Percentiles rank a stretch among this genome's conserved stretches.
Conservation (phyloP, 2,888 invertebrate species). For the Copidosoma aretas region DNA sequence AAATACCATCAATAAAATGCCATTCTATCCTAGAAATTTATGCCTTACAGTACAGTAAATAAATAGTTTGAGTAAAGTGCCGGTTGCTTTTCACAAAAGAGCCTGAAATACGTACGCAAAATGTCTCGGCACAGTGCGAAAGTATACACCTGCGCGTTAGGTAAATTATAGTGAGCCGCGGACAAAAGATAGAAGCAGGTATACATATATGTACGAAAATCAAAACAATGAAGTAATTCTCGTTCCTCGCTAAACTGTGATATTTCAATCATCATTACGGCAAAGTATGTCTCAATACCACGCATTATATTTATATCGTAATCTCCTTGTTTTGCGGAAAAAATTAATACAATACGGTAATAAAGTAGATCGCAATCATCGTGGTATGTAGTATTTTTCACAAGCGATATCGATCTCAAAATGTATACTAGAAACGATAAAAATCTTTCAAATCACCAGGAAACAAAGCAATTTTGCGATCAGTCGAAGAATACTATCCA, state of each 20-base stretch:
- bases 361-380: neutral
- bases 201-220: too few relatives aligned
- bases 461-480: neutral
- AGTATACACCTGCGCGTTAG: constrained; percentile 18
- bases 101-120: constrained; percentile 7
- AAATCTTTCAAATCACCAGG: too few relatives aligned
- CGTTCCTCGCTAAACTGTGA: neutral
- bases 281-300: constrained; percentile 5
- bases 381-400: neutral
- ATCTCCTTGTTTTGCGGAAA: neutral
- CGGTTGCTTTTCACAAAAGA: neutral
- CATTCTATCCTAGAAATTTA: neutral
- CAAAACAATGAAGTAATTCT: constrained; percentile 27
- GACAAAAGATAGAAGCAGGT: constrained; percentile 5
- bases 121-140: neutral
- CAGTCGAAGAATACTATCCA: neutral
- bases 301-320: constrained; percentile 2
- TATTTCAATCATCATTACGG: constrained; percentile 15
- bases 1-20: neutral
- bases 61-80: neutral
- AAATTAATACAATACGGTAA: constrained; percentile 11
- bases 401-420: too few relatives aligned
- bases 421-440: too few relatives aligned
- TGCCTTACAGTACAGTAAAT: constrained; percentile 6
- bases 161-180: constrained; percentile 15